Conservation (phyloP, 1,140 invertebrate species). For the Rhizoglyphus robini region DNA sequence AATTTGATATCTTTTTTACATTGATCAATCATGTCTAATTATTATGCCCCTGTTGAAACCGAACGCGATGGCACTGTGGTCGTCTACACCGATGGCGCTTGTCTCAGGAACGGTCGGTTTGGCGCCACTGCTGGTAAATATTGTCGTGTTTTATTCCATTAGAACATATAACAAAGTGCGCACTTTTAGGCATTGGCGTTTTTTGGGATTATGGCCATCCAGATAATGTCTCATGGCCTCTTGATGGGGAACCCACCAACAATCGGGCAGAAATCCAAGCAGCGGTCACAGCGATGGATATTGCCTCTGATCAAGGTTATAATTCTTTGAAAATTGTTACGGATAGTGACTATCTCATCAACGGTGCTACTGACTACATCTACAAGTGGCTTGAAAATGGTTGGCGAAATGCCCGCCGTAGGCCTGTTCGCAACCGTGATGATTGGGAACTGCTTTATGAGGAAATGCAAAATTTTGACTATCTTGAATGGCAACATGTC, state of each 20-base stretch:
- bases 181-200: slow-evolving; percentile 25
- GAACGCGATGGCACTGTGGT: too few relatives aligned
- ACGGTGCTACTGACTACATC: slow-evolving; percentile 28
- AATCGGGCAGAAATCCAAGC: slow-evolving; percentile 96
- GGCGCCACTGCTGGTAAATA: slow-evolving; percentile 7
- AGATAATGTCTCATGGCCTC: slow-evolving; percentile 59
- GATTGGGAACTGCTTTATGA: slow-evolving; percentile 64
- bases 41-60: too few relatives aligned
- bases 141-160: too few relatives aligned
- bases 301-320: slow-evolving; percentile 48
- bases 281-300: slow-evolving; percentile 59
- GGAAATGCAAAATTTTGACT: slow-evolving; percentile 45
- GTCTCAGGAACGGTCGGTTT: background rate
- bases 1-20: too few relatives aligned
- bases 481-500: too few relatives aligned
- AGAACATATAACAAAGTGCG: slow-evolving; percentile 68
- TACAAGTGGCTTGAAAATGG: slow-evolving; percentile 64
- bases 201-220: slow-evolving; percentile 34
- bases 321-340: slow-evolving; percentile 27
- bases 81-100: background rate
- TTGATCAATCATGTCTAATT: too few relatives aligned
- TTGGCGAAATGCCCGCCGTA: slow-evolving; percentile 56
- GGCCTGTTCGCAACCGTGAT: slow-evolving; percentile 64
- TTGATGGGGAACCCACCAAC: slow-evolving; percentile 70
- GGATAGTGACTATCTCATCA: slow-evolving; percentile 34